These are phyloP conservation scores for Nanorana parkeri DNA, from an alignment of 2,113 vertebrate species.

Conservation along the genomic window DNA sequence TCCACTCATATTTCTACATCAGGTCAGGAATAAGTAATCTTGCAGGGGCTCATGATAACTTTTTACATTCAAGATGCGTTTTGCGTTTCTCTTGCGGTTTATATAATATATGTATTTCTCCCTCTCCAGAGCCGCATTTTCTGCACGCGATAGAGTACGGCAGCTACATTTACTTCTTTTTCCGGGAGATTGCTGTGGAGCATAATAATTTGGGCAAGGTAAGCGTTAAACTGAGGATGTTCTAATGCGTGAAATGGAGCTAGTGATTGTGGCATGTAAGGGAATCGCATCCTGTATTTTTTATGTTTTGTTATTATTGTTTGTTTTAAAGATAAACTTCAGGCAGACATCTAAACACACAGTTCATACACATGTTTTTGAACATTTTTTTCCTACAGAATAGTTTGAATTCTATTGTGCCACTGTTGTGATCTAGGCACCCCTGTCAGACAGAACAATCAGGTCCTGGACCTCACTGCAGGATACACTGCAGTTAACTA, in stretches of 20 bases:
- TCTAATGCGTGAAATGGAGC: neutral
- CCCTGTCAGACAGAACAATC: too few relatives aligned
- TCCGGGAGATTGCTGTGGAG: conserved; percentile 95
- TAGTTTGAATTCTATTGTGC: too few relatives aligned
- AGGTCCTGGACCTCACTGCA: too few relatives aligned
- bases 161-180: conserved; percentile 98
- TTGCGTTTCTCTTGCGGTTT: conserved; percentile 6
- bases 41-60: neutral
- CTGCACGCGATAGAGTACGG: conserved; percentile 97
- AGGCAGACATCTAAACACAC: too few relatives aligned
- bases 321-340: too few relatives aligned
- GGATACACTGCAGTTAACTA: too few relatives aligned
- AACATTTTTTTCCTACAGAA: too few relatives aligned
- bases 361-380: too few relatives aligned
- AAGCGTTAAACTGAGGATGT: conserved; percentile 60
- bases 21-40: neutral
- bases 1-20: conserved; percentile 45
- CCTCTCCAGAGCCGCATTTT: conserved; percentile 93
- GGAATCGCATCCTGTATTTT: too few relatives aligned
- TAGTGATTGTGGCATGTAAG: neutral
- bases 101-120: conserved; percentile 30
- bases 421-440: too few relatives aligned
- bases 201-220: conserved; percentile 98
- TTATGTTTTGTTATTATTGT: too few relatives aligned
- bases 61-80: neutral